Conservation (phyloP, 2,113 vertebrate species). For the Austrofundulus limnaeus region DNA sequence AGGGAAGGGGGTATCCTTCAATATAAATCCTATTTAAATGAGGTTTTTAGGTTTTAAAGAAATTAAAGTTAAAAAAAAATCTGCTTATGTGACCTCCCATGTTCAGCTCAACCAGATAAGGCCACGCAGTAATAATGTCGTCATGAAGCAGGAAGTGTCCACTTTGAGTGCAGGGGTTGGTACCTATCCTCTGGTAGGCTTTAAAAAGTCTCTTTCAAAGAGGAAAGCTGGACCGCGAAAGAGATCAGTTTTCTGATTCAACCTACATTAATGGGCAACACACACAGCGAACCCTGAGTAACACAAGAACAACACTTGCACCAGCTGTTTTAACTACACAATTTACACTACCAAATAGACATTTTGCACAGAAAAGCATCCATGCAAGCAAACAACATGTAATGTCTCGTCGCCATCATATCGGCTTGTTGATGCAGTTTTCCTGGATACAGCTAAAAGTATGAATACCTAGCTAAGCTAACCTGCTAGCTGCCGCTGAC, state of each 20-base stretch:
- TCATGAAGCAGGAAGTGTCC: conserved; percentile 63
- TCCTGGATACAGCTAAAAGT: conserved; percentile 30
- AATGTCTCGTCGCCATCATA: background rate
- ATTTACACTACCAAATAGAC: too few species aligned
- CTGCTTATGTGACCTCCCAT: conserved; percentile 9
- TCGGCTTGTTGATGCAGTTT: conserved; percentile 31
- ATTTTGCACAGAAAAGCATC: background rate
- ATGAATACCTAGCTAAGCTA: conserved; percentile 49
- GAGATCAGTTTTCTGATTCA: background rate
- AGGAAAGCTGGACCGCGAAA: background rate
- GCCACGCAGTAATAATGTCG: conserved; percentile 66
- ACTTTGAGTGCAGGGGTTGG: conserved; percentile 12
- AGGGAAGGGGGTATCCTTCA: too few species aligned
- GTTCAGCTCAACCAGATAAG: conserved; percentile 67
- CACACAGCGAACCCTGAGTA: background rate
- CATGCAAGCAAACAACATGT: background rate
- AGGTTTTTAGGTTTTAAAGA: too few species aligned
- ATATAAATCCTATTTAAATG: too few species aligned
- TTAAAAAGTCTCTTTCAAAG: background rate
- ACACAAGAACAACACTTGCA: background rate
- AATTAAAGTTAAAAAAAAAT: background rate
- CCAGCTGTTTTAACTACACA: too few species aligned
- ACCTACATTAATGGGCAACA: conserved; percentile 1
- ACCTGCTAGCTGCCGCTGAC: conserved; percentile 43
- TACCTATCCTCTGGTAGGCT: background rate